Percentiles rank a stretch among this genome's conserved stretches.
phyloP scores from a whole-genome alignment of 2,888 invertebrate genomes.

The Bembecia ichneumoniformis region DNA sequence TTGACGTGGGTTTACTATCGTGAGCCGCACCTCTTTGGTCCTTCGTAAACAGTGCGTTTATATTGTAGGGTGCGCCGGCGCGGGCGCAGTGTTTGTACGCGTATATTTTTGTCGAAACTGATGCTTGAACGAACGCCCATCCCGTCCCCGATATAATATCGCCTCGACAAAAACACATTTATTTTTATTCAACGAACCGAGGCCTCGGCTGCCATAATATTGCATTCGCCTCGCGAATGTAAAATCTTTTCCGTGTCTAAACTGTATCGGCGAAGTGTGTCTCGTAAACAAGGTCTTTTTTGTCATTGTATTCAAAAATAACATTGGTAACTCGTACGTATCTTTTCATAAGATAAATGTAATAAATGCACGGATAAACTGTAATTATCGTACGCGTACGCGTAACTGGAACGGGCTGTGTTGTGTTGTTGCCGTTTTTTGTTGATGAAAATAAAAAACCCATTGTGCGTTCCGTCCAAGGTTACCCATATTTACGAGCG shows the following conservation, averaged over 20 bases:
- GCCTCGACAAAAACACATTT: constrained; percentile 60
- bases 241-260: constrained; percentile 10
- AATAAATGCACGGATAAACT: not conserved
- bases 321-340: constrained; percentile 8
- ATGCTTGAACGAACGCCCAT: constrained; percentile 17
- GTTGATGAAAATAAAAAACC: constrained; percentile 43
- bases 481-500: constrained; percentile 49
- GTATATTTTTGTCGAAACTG: not conserved
- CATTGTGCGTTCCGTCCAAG: constrained; percentile 50
- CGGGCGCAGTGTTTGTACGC: constrained; percentile 1
- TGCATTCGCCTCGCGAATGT: constrained; percentile 41
- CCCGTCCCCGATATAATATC: constrained; percentile 47
- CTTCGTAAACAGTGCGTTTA: constrained; percentile 8
- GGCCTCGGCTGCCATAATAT: constrained; percentile 51
- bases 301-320: constrained; percentile 18
- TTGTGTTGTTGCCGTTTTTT: constrained; percentile 33
- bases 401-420: constrained; percentile 27
- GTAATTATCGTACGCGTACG: constrained; percentile 1
- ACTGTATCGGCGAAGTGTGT: constrained; percentile 33
- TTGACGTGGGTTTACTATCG: constrained; percentile 17
- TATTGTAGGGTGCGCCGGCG: constrained; percentile 11
- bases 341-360: constrained; percentile 17
- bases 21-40: constrained; percentile 16
- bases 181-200: constrained; percentile 59
- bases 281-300: constrained; percentile 50